These are phyloP conservation scores for Chrysocyon brachyurus DNA, from an alignment of 2,797 vertebrate species.

Conservation along the genomic window DNA sequence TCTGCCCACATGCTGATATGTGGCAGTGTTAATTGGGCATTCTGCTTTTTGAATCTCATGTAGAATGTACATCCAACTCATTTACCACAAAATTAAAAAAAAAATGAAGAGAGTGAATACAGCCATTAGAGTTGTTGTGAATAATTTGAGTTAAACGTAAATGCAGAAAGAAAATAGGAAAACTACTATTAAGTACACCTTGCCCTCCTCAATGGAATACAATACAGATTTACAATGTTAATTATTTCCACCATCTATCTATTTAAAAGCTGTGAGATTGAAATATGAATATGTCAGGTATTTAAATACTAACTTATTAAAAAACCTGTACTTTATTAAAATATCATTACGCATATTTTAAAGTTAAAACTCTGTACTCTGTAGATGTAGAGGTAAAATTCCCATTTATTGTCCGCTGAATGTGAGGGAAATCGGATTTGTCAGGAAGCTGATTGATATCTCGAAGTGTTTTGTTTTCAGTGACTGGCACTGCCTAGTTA, in stretches of 20 bases:
- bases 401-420: slow-evolving; percentile 89
- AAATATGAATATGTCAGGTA: slow-evolving; percentile 87
- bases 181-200: slow-evolving; percentile 81
- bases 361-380: slow-evolving; percentile 86
- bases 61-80: slow-evolving; percentile 81
- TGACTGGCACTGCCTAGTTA: slow-evolving; percentile 90
- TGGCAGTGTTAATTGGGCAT: slow-evolving; percentile 81
- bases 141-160: slow-evolving; percentile 85
- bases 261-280: slow-evolving; percentile 80
- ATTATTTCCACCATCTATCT: slow-evolving; percentile 86
- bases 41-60: slow-evolving; percentile 78
- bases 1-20: slow-evolving; percentile 78
- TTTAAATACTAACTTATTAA: slow-evolving; percentile 88
- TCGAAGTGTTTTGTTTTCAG: slow-evolving; percentile 91
- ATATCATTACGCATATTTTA: slow-evolving; percentile 87
- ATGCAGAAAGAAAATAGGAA: slow-evolving; percentile 81
- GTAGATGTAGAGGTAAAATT: slow-evolving; percentile 86
- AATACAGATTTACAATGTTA: slow-evolving; percentile 83
- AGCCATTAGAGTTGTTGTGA: slow-evolving; percentile 78
- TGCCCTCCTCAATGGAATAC: slow-evolving; percentile 75
- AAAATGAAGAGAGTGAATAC: slow-evolving; percentile 74
- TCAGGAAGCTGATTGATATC: slow-evolving; percentile 90
- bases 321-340: slow-evolving; percentile 88
- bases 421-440: slow-evolving; percentile 90
- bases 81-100: slow-evolving; percentile 75